Conservation (phyloP, 2,113 vertebrate genomes). For the Brienomyrus longianalis region DNA sequence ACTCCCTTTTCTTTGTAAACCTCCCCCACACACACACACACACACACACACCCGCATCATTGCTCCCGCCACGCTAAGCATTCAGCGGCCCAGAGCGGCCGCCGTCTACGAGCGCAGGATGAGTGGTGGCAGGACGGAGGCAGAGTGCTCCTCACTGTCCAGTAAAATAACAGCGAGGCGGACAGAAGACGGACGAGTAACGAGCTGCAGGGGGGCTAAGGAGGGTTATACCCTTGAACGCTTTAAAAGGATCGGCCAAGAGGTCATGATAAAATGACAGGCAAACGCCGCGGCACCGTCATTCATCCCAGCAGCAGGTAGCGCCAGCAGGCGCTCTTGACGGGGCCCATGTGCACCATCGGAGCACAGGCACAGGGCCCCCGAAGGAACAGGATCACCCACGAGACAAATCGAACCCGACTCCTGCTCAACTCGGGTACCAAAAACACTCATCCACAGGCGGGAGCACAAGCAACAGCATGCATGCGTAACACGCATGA, state of each 20-base stretch:
- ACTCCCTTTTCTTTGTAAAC: slow-evolving; percentile 8
- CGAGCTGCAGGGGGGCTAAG: neutral
- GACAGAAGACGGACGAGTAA: neutral
- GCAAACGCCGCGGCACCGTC: too few relatives aligned
- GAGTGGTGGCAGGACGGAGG: neutral
- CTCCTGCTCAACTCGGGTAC: slow-evolving; percentile 2
- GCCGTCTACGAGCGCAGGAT: neutral
- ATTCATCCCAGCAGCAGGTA: neutral
- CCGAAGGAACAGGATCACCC: slow-evolving; percentile 14
- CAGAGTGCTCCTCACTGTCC: neutral
- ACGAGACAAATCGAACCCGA: slow-evolving; percentile 21
- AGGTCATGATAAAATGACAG: too few relatives aligned
- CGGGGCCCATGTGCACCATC: neutral
- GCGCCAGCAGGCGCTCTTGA: neutral
- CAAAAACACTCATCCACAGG: slow-evolving; percentile 17
- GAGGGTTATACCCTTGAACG: neutral
- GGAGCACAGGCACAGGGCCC: slow-evolving; percentile 8
- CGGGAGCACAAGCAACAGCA: neutral
- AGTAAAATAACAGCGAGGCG: neutral
- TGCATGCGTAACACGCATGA: neutral
- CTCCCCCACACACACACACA: neutral
- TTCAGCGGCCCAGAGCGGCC: slow-evolving; percentile 29
- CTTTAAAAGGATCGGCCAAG: neutral
- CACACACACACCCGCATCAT: slow-evolving; percentile 26
- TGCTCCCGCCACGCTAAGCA: slow-evolving; percentile 25